These are phyloP conservation scores for Ptychobarbus kaznakovi DNA, from an alignment of 2,797 vertebrate genomes.

Conservation along the genomic window DNA sequence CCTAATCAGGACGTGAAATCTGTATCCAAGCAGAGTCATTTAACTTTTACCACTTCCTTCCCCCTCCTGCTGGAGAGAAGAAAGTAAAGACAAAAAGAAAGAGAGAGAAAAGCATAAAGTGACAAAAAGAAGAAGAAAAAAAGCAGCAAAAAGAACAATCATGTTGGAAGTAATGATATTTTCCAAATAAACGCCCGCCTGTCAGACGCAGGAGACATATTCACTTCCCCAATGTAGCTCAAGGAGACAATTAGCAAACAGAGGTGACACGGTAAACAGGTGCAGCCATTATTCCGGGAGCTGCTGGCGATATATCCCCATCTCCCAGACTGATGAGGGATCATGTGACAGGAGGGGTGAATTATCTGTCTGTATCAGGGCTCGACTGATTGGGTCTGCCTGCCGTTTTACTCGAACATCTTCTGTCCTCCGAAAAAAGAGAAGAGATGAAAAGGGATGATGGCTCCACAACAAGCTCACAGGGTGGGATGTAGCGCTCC, in stretches of 20 bases:
- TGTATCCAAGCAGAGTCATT: slow-evolving; percentile 90
- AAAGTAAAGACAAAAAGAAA: slow-evolving; percentile 53
- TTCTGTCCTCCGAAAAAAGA: slow-evolving; percentile 79
- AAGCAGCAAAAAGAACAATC: slow-evolving; percentile 89
- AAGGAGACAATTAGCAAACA: slow-evolving; percentile 99
- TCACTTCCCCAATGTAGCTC: slow-evolving; percentile 93
- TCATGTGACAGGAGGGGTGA: slow-evolving; percentile 91
- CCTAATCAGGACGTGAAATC: slow-evolving; percentile 91
- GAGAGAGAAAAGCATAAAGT: slow-evolving; percentile 50
- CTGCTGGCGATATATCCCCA: slow-evolving; percentile 95
- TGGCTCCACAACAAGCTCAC: slow-evolving; percentile 53
- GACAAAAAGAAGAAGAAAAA: slow-evolving; percentile 60
- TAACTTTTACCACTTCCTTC: slow-evolving; percentile 74
- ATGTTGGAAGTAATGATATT: slow-evolving; percentile 91
- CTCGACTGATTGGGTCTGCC: slow-evolving; percentile 88
- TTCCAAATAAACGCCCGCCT: slow-evolving; percentile 93
- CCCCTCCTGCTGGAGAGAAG: slow-evolving; percentile 36
- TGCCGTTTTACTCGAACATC: slow-evolving; percentile 79
- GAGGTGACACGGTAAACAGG: slow-evolving; percentile 99
- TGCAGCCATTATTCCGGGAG: slow-evolving; percentile 97
- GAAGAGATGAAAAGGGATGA: slow-evolving; percentile 68
- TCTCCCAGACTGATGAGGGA: slow-evolving; percentile 92
- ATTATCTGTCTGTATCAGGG: slow-evolving; percentile 89
- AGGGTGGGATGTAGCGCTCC: slow-evolving; percentile 35
- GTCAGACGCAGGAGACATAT: slow-evolving; percentile 91